A percentile compares a stretch with the other conserved stretches of the same genome.
Evolutionary conservation across 2,797 vertebrate species (phyloP).

Genomic region (Phoebastria nigripes): DNA sequence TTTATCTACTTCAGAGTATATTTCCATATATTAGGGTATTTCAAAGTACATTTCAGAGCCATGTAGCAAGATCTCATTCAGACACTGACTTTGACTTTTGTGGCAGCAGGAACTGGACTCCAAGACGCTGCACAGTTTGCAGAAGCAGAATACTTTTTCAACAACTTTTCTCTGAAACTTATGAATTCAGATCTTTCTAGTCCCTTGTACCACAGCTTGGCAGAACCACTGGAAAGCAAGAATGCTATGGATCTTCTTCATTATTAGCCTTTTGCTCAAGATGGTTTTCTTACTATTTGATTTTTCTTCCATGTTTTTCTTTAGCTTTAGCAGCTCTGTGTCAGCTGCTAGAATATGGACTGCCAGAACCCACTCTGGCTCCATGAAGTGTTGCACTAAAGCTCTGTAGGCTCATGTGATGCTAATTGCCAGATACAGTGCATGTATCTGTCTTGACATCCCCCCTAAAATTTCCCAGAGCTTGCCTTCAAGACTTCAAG

Average conservation of each 20-base stretch:
- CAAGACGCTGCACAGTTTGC: not conserved
- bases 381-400: not conserved
- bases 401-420: not conserved
- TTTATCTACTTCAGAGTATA: not conserved
- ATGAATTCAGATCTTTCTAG: not conserved
- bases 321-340: not conserved
- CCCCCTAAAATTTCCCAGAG: conserved; percentile 20
- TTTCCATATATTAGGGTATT: not conserved
- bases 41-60: not conserved
- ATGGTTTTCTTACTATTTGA: not conserved
- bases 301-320: not conserved
- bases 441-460: conserved; percentile 17
- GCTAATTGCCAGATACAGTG: not conserved
- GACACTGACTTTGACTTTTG: not conserved
- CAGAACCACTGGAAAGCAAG: not conserved
- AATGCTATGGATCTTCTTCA: not conserved
- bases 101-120: not conserved
- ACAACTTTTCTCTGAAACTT: not conserved
- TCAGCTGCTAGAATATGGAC: not conserved
- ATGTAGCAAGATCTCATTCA: not conserved
- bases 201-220: not conserved
- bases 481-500: not conserved
- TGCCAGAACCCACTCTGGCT: not conserved
- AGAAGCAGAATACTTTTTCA: not conserved
- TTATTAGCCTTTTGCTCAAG: not conserved